Base-by-base conservation (phyloP, 1,140 invertebrate genomes). In the Drosophila equinoxialis region DNA sequence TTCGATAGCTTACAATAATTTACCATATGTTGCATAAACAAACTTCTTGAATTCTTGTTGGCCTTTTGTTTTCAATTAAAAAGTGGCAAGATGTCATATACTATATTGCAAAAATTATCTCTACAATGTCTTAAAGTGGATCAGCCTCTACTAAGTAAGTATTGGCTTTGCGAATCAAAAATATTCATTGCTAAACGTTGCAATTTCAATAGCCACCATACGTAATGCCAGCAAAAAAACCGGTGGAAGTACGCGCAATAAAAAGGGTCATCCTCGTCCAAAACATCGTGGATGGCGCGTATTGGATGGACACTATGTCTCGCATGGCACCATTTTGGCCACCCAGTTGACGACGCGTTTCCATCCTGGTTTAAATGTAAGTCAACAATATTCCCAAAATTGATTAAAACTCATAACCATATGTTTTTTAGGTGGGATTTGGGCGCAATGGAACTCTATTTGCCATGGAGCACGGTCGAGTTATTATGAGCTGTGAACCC, bases 311-410 rank as follows among this genome's bases (percentile, higher is more conserved):
- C 75, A 93, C 69, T 79, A 62, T 65, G 96, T 96, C 41, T 90
- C 94, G 33, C 75, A 92, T 14, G 95, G 96, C n/a, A 94, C 94
- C 35, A 94, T 96, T 62, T 84, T 97, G 45, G 95, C 93, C 1
- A 94, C 94, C 0, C 96, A 97, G 91, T 92, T 93, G 62, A 94
- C 81, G n/a, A 91, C 95, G 0, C 93, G 96, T 68, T 97, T 95
- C 90, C 96, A 96, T 93, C 96, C 96, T n/a, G 96, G 96, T 3
- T 91, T 96, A 67, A 95, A 97, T 94, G 96, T 97, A 93, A 93
- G 91, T 90, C 14, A 1, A 23, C 14, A 17, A 0, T 11, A 1
- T 30, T 30, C 6, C 30, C 30, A 6, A 30, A 30, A 30, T 30
- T 6, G 30, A 30, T 30, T 30, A 30, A 0, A 30, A 30, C 1